These are phyloP conservation scores for Anguilla rostrata DNA, from an alignment of 2,113 vertebrate species.

Conservation along the genomic window DNA sequence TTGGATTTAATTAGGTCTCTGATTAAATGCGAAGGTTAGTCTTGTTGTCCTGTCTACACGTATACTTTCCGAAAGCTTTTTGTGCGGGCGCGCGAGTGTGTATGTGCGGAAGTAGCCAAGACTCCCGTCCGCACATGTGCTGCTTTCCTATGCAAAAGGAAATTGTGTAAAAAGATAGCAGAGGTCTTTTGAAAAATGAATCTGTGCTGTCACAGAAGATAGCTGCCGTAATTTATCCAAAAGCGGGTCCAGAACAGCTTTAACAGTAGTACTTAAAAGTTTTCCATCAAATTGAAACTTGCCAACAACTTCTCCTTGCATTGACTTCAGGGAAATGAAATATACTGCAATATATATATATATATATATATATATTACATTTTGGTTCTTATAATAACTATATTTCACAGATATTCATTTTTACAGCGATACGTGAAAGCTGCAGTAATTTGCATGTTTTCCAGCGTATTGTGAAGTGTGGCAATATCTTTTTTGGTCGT, in stretches of 20 bases:
- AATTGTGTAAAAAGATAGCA: not conserved
- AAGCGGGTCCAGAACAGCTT: too few relatives aligned
- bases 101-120: not conserved
- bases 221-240: not conserved
- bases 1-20: not conserved
- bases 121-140: not conserved
- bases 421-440: too few relatives aligned
- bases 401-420: too few relatives aligned
- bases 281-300: too few relatives aligned
- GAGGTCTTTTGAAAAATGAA: not conserved
- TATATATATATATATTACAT: too few relatives aligned
- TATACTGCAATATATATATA: too few relatives aligned
- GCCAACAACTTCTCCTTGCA: not conserved
- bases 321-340: not conserved
- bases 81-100: not conserved
- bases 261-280: too few relatives aligned
- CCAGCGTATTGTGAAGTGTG: too few relatives aligned
- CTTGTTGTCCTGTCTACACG: not conserved
- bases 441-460: too few relatives aligned
- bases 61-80: not conserved
- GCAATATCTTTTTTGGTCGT: too few relatives aligned
- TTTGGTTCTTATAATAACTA: too few relatives aligned
- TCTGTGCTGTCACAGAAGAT: not conserved
- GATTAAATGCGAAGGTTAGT: not conserved
- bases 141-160: not conserved